Base-by-base conservation (phyloP, 2,113 vertebrate genomes). In the Spilogale gracilis region DNA sequence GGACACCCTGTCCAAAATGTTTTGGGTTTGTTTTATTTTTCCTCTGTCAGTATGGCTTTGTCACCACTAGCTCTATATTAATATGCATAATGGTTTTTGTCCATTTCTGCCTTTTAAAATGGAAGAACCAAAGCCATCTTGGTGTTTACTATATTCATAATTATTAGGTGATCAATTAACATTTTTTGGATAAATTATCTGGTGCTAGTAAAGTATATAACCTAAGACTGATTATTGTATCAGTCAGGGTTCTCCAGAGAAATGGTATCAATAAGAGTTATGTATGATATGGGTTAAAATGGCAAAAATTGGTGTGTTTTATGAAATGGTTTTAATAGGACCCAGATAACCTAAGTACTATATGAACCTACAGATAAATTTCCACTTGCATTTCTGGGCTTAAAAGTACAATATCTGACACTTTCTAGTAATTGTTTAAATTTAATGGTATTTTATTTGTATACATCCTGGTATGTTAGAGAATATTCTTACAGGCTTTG, bases 401-500 rank as follows among this genome's bases (percentile, higher is more conserved):
- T 80, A 45, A 80, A 91, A 89, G 18, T 76, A 79, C 13, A 52
- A n/a, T 52, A 56, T 81, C n/a, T 69, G 50, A 61, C 30, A 74
- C 10, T 58, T 63, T 56, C 32, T 30, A 76, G 48, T 76, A 84
- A 60, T 88, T 20, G 20, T 89, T 85, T 80, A 71, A 63, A 63
- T 38, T 16, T 87, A 82, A 78, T 89, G 13, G 6, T 9, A 71
- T 84, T 93, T 89, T 92, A 63, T 89, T 94, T 80, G 38, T 58
- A 65, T 43, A 14, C 30, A 54, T 4, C 12, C 9, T 25, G 25
- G 18, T 80, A 58, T 87, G 23, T 63, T 89, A 84, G 30, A 71
- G n/a, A 58, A 54, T 76, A 45, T 63, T 63, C 38, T 67, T 54
- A 18, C 30, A 73, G 48, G 52, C 17, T 83, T 92, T 20, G 48